Base-by-base conservation (phyloP, 2,113 vertebrate genomes). In the Puma concolor region DNA sequence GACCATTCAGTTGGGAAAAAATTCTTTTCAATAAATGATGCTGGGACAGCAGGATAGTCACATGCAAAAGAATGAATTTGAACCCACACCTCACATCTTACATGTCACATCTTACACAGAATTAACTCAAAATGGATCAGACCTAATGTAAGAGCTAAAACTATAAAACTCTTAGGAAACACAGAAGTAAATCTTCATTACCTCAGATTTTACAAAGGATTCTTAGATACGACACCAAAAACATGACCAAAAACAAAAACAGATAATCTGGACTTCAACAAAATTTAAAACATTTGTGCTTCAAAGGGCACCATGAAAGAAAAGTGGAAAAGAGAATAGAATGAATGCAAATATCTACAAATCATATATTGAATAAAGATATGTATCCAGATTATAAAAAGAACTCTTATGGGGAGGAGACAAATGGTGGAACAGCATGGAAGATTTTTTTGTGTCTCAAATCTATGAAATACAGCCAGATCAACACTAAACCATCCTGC, bases 281-380 rank as follows among this genome's bases (percentile, higher is more conserved):
- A 94, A 93, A 91, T 93, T 82, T 81, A 82, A 94, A 94, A 71
- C 67, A 69, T 41, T 41, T 95, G 67, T 83, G 33, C 12, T 66
- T 93, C 67, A 90, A 82, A 96, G 54, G 27, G 77, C 17, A 63
- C 19, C 38, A 57, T 36, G 21, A 52, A 36, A 71, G 19, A 54
- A 83, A 86, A 87, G 33, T 77, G 13, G 82, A 91, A 91, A 86
- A 77, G 19, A 91, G 17, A 88, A 84, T 3, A 60, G 23, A 96
- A 77, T 66, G 8, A 14, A 13, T 84, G 36, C 91, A 91, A 95
- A 95, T 93, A 95, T 91, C 60, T 88, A 44, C 63, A 79, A 96
- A 88, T 33, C 38, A 82, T 86, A 17, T 91, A 95, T 91, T 48
- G 83, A 48, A 77, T 52, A 88, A 91, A 5, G 60, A 80, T 33